phyloP scores from a whole-genome alignment of 2,888 invertebrate genomes.

The Caprella mutica region DNA sequence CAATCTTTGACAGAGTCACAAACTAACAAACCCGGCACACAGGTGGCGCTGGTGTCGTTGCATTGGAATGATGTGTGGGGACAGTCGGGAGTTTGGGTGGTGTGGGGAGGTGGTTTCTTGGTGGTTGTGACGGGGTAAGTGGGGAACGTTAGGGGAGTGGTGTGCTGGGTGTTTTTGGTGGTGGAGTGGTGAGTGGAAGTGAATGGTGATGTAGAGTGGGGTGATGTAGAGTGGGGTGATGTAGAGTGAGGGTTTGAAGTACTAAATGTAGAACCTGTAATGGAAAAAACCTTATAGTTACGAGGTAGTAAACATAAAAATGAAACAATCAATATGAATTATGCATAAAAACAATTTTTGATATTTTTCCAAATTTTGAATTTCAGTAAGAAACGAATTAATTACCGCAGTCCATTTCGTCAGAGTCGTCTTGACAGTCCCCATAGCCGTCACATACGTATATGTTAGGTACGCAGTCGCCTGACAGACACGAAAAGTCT shows the following conservation, averaged over 20 bases:
- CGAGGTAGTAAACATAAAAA: too few relatives aligned
- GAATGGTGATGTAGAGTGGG: too few relatives aligned
- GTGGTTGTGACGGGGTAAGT: conserved; percentile 10
- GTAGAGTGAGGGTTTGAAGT: too few relatives aligned
- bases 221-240: too few relatives aligned
- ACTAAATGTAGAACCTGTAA: too few relatives aligned
- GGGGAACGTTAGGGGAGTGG: too few relatives aligned
- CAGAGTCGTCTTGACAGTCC: conserved; percentile 25
- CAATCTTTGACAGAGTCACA: conserved; percentile 24
- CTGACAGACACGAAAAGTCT: conserved; percentile 6
- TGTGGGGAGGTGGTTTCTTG: conserved; percentile 8
- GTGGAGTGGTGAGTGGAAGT: too few relatives aligned
- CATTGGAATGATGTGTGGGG: conserved; percentile 11
- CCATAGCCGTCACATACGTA: conserved; percentile 23
- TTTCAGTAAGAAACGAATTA: neutral
- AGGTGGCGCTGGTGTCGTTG: conserved; percentile 12
- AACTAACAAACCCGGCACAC: conserved; percentile 17
- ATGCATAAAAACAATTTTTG: too few relatives aligned
- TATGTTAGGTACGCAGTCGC: conserved; percentile 14
- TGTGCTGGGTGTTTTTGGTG: too few relatives aligned
- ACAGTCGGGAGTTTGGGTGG: conserved; percentile 15
- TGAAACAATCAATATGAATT: too few relatives aligned
- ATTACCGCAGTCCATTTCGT: conserved; percentile 18
- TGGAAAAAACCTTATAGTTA: too few relatives aligned
- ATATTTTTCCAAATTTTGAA: too few relatives aligned